Evolutionary conservation across 2,888 invertebrate species (phyloP).

Genomic region (Eledona agricola): DNA sequence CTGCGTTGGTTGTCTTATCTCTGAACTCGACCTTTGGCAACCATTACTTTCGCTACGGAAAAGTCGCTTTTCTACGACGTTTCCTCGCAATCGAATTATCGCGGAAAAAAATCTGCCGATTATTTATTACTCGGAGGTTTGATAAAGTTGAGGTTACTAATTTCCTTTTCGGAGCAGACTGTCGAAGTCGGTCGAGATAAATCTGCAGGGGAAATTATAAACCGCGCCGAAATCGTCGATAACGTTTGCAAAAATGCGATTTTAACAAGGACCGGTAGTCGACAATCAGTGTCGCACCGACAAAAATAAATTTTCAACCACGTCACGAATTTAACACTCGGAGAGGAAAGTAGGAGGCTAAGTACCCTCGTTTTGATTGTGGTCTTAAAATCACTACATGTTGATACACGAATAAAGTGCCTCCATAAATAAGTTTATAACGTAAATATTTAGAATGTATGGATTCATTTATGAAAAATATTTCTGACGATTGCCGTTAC

Average conservation of each 20-base stretch:
- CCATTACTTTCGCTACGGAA: slow-evolving; percentile 6
- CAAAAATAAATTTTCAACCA: slow-evolving; percentile 22
- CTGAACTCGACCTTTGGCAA: slow-evolving; percentile 20
- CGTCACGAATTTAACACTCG: slow-evolving; percentile 14
- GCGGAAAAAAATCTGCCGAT: slow-evolving; percentile 13
- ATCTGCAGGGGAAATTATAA: slow-evolving; percentile 35
- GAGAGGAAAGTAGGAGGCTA: neutral
- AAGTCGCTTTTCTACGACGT: neutral
- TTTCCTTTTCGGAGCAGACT: slow-evolving; percentile 26
- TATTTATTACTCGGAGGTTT: slow-evolving; percentile 14
- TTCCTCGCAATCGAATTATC: slow-evolving; percentile 18
- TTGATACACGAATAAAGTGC: slow-evolving; percentile 20
- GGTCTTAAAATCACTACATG: slow-evolving; percentile 18
- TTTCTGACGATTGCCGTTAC: slow-evolving; percentile 1
- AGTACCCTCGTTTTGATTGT: slow-evolving; percentile 1
- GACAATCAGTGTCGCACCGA: slow-evolving; percentile 29
- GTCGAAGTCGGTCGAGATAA: slow-evolving; percentile 26
- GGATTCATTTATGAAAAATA: slow-evolving; percentile 20
- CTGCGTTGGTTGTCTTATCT: slow-evolving; percentile 23
- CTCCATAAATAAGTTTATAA: slow-evolving; percentile 31
- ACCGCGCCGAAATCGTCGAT: slow-evolving; percentile 24
- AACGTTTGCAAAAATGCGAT: slow-evolving; percentile 36
- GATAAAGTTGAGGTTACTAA: slow-evolving; percentile 31
- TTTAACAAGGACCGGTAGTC: slow-evolving; percentile 41
- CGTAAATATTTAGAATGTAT: slow-evolving; percentile 22